Evolutionary conservation across 2,113 vertebrate species (phyloP).

Genomic region (Meleagris gallopavo): DNA sequence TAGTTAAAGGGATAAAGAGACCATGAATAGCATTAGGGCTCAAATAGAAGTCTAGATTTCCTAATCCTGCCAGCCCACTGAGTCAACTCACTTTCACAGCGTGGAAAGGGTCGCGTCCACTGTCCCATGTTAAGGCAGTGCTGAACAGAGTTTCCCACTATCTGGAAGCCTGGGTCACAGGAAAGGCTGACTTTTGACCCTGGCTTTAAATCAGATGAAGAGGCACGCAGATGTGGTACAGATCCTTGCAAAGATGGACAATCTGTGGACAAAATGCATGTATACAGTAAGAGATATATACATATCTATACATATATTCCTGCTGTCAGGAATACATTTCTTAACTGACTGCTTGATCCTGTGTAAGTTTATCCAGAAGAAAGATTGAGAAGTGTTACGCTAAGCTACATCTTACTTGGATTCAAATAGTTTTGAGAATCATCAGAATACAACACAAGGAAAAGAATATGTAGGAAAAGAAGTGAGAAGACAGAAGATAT

Average conservation of each 20-base stretch:
- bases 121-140: slow-evolving; percentile 92
- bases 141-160: slow-evolving; percentile 91
- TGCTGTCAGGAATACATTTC: not conserved
- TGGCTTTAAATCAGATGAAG: slow-evolving; percentile 83
- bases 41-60: not conserved
- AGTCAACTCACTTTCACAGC: slow-evolving; percentile 89
- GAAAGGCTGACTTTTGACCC: slow-evolving; percentile 90
- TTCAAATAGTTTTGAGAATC: not conserved
- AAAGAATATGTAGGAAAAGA: not conserved
- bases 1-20: not conserved
- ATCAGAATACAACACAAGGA: not conserved
- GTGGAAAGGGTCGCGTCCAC: slow-evolving; percentile 91
- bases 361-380: not conserved
- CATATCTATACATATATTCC: not conserved
- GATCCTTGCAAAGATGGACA: slow-evolving; percentile 88
- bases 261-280: slow-evolving; percentile 79
- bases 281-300: not conserved
- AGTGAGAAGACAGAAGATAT: not conserved
- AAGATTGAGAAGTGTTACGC: not conserved
- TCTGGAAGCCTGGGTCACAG: slow-evolving; percentile 94
- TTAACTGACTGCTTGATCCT: not conserved
- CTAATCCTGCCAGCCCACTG: not conserved
- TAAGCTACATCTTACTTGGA: not conserved
- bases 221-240: slow-evolving; percentile 83
- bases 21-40: not conserved